Evolutionary conservation across 2,797 vertebrate species (phyloP), one percentile per base, ranked within the genome.

Genomic region (Antennarius maculatus): DNA sequence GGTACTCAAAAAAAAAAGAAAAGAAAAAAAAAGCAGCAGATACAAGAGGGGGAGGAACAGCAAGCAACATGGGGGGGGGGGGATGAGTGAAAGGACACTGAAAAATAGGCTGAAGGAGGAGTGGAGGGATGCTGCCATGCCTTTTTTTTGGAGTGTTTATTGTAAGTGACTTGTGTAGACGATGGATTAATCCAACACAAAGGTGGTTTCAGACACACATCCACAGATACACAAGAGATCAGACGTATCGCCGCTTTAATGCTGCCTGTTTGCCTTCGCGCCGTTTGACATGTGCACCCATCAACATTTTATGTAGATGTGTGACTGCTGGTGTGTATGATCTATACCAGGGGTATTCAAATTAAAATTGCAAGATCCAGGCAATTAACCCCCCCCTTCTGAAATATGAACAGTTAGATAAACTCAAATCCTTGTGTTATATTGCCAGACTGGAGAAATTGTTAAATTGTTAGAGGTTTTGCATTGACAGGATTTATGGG

Each of bases 181-280:
- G 76, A 82, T 73, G 69, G 83, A 87, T 85, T 83, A 79, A 54
- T 75, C 17, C 54, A 37, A 52, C 60, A 82, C 77, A 88, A 79
- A 84, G 66, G 76, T 78, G 77, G 71, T 54, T 80, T 87, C 78
- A 76, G 69, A 77, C 51, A 71, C 71, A 79, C 66, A 79, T 84
- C 77, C 68, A 63, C 57, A 65, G 53, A 83, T 67, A 58, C 69
- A 83, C 54, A 77, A 76, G 75, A 63, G 57, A 82, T 53, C 15
- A 5, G 14, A 50, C 41, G 58, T 39, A 74, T 15, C 29, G 28
- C 27, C 16, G 18, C 65, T 77, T 75, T 66, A 85, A 71, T 67
- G 18, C 72, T 54, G 45, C 43, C 68, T 58, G 65, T 67, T 69
- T 56, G 51, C 9, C 52, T 77, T 67, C 65, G 57, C 13, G 46